Conservation (phyloP, 2,888 invertebrate species). For the Tetranychus truncatus region DNA sequence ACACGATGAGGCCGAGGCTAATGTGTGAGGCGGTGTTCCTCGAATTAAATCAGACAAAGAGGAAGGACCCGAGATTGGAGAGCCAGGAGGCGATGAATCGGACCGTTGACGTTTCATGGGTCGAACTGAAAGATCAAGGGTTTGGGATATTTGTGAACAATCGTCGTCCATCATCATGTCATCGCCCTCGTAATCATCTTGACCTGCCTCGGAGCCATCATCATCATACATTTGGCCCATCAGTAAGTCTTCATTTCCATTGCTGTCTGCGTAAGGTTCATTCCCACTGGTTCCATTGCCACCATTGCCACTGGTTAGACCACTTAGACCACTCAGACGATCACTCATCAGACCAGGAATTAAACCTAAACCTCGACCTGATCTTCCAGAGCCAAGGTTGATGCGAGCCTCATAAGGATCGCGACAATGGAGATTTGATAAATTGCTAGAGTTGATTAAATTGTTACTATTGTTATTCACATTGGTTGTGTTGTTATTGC, state of each 20-base stretch:
- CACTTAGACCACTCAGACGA: constrained; percentile 9
- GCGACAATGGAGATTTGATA: constrained; percentile 10
- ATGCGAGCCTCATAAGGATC: background rate
- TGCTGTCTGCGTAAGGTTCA: constrained; percentile 20
- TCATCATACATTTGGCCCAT: constrained; percentile 15
- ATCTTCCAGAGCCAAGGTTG: background rate
- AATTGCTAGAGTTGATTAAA: constrained; percentile 6
- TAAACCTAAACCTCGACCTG: background rate
- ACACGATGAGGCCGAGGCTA: background rate
- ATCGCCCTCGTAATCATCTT: constrained; percentile 19
- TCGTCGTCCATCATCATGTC: constrained; percentile 19
- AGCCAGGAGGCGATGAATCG: constrained; percentile 13
- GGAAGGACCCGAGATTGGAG: constrained; percentile 10
- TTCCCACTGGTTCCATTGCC: constrained; percentile 15
- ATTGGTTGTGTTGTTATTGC: constrained; percentile 14
- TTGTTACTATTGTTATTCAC: background rate
- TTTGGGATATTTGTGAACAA: constrained; percentile 23
- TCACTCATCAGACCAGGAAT: background rate
- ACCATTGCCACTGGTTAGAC: constrained; percentile 11
- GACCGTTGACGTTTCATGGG: constrained; percentile 18
- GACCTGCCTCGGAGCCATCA: background rate
- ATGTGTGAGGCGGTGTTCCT: background rate
- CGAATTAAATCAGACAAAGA: background rate
- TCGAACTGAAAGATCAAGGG: constrained; percentile 26
- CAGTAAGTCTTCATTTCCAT: constrained; percentile 17